Evolutionary conservation across 2,113 vertebrate genomes (phyloP), one percentile per base, ranked within the genome.

Genomic region (Dunckerocampus dactyliophorus): DNA sequence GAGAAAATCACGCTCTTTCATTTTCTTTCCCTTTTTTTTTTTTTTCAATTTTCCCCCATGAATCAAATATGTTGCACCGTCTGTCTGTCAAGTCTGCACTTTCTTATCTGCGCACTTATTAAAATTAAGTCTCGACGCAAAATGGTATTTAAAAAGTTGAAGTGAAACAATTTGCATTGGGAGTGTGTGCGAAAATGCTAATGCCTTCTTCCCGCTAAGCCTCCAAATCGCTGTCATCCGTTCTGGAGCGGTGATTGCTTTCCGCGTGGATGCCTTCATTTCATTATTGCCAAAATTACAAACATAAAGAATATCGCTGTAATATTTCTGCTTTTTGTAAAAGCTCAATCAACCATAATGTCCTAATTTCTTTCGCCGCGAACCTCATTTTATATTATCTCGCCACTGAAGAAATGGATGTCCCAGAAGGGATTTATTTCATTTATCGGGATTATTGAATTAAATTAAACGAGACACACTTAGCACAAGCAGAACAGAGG

Each of bases 391-490:
- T 87, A 86, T 87, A 90, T 91, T 91, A 91, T 92, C 90, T 88
- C 88, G 55, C 87, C 82, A 88, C 87, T 88, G 88, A 88, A 90
- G 88, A 87, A 91, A 88, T 80, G 87, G 82, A 82, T 89, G 88
- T 91, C 91, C 91, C 91, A 90, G 77, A 89, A 90, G 91, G 90
- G 89, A 92, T 92, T 92, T 90, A 91, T 91, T 92, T 91, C 91
- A 91, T 90, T 91, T 91, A 91, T 91, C 82, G 58, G 89, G 88
- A 91, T 91, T 92, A 91, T 92, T 92, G 89, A 92, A 92, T 92
- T 92, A 92, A 92, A 92, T 91, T 91, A 90, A 91, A 90, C 80
- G 74, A 89, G 90, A 92, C 90, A 91, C 89, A 87, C 37, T 56
- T 89, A 88, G 82, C 72, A 82, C 85, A 82, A 88, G 82, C 81